These are phyloP conservation scores for Erebia aethiops DNA, from an alignment of 2,888 invertebrate genomes.

Conservation along the genomic window DNA sequence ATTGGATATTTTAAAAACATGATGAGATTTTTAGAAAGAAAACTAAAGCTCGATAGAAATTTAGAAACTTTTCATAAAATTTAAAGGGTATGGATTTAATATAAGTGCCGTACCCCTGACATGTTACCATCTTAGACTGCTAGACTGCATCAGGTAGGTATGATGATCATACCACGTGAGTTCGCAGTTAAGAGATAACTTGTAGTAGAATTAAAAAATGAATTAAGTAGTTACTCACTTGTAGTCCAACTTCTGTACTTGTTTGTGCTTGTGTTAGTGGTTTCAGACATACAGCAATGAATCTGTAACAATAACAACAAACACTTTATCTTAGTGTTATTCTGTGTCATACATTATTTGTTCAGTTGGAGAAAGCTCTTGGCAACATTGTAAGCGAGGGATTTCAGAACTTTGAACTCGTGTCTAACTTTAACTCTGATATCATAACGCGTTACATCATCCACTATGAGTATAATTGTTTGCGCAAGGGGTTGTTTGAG, in stretches of 20 bases:
- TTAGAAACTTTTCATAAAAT: no score
- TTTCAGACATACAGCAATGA: constrained; percentile 58
- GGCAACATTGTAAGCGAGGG: neutral
- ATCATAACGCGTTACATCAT: constrained; percentile 4
- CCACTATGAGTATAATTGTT: neutral
- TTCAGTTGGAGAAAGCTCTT: constrained; percentile 18
- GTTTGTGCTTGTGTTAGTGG: constrained; percentile 62
- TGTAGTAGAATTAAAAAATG: no score
- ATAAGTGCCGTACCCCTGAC: no score
- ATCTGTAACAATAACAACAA: constrained; percentile 62
- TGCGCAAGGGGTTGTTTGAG: neutral
- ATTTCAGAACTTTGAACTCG: constrained; percentile 1
- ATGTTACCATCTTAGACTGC: no score
- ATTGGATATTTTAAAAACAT: no score
- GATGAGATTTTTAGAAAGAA: no score
- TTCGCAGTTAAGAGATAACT: no score
- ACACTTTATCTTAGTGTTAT: constrained; percentile 1
- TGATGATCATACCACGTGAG: no score
- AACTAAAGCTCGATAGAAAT: no score
- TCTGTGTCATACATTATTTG: constrained; percentile 22
- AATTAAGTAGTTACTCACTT: constrained; percentile 54
- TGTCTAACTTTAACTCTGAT: neutral
- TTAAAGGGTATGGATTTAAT: no score
- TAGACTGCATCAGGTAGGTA: no score
- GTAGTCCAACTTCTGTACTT: constrained; percentile 61